Conservation (phyloP, 2,888 invertebrate species). For the Chymomyza fuscimana region DNA sequence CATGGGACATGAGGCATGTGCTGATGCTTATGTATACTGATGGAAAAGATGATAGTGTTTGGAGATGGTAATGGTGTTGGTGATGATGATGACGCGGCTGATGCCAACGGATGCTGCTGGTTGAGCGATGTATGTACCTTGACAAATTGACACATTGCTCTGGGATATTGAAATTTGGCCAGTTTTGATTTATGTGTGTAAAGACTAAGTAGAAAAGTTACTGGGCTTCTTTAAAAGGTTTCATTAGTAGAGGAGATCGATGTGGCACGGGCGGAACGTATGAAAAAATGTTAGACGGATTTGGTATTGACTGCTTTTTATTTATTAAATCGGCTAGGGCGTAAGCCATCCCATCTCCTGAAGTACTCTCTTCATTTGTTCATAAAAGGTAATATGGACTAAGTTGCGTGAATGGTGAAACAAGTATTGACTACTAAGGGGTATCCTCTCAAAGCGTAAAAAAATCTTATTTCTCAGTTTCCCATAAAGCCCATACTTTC, state of each 20-base stretch:
- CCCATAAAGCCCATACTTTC: no score
- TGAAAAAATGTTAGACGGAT: not conserved
- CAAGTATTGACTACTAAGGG: no score
- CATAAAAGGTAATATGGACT: no score
- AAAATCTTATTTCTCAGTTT: no score
- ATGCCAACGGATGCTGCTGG: constrained; percentile 29
- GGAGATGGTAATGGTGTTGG: constrained; percentile 28
- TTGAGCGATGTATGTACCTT: constrained; percentile 71
- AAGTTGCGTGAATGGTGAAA: no score
- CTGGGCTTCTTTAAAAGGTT: not conserved
- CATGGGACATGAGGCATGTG: constrained; percentile 36
- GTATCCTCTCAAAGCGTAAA: no score
- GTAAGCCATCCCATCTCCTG: no score
- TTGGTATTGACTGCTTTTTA: not conserved
- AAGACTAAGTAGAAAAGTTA: constrained; percentile 10
- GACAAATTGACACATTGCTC: constrained; percentile 71
- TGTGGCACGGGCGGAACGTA: no score
- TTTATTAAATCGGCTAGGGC: no score
- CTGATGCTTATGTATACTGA: constrained; percentile 23
- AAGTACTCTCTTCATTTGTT: no score
- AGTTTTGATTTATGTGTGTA: constrained; percentile 58
- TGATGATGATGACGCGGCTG: constrained; percentile 30
- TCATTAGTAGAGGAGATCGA: no score
- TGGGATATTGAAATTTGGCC: constrained; percentile 43
- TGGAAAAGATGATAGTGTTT: constrained; percentile 43